A percentile compares a stretch with the other conserved stretches of the same genome.
Conservation (phyloP, 2,797 vertebrate species). For the Semaprochilodus insignis region DNA sequence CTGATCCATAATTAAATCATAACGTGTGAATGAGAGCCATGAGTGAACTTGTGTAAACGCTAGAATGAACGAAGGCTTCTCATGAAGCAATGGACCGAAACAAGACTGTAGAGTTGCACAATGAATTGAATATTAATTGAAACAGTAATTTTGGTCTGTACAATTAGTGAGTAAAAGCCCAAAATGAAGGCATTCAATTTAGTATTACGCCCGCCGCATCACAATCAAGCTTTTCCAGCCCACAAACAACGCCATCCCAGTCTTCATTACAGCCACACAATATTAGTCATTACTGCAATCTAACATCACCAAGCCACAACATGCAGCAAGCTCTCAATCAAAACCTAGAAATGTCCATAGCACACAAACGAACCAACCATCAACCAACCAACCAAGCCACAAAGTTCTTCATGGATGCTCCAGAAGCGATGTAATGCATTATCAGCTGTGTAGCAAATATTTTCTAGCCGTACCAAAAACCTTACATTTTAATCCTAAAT, state of each 20-base stretch:
- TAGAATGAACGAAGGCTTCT: background rate
- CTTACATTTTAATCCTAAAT: background rate
- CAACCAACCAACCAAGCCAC: background rate
- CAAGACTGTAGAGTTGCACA: background rate
- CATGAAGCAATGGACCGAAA: background rate
- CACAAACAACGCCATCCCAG: too few species aligned
- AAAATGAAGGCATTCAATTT: background rate
- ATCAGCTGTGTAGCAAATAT: background rate
- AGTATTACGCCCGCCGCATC: background rate
- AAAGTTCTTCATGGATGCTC: background rate
- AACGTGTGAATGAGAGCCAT: background rate
- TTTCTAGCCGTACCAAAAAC: background rate
- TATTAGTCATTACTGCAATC: conserved; percentile 2
- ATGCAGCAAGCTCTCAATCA: conserved; percentile 4
- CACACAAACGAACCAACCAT: too few species aligned
- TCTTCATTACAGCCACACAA: background rate
- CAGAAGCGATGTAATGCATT: background rate
- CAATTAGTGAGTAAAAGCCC: background rate
- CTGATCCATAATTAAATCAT: conserved; percentile 18
- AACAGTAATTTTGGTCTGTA: background rate
- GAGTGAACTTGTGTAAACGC: background rate
- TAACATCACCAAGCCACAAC: background rate
- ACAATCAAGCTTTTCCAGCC: background rate
- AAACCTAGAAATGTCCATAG: background rate
- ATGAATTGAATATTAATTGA: background rate